Evolutionary conservation across 2,888 invertebrate species (phyloP), one percentile per base, ranked within the genome.

Genomic region (Cataglyphis livida): DNA sequence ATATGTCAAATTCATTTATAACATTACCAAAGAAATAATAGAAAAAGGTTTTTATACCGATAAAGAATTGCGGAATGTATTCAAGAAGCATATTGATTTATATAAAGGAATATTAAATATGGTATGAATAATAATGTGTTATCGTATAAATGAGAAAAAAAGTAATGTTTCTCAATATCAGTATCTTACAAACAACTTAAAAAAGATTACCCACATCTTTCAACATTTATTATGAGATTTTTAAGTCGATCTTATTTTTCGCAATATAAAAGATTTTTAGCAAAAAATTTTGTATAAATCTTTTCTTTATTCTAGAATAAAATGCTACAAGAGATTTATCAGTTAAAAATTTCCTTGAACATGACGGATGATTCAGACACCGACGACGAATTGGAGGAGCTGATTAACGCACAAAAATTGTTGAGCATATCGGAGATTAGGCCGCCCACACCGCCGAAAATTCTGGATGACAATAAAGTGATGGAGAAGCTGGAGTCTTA

Each of bases 1-100:
- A 57, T 95, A 95, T 74, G 91, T 94, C 0, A 94, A 94, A 82
- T 95, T 95, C 84, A 89, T 95, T 1, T 94, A 95, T 68, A 94
- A 95, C 32, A 95, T 96, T 54, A 96, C 96, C 0, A 95, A 95
- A 89, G 96, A 96, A 88, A 96, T 96, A 83, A 95, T 96, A 65
- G 91, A 94, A 51, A 95, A 95, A 90, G 95, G 95, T 76, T 93
- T 95, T 35, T 96, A 95, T 87, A 95, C 95, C 1, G 95, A 96
- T 88, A 93, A 94, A 70, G 95, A 96, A 85, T 94, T 96, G 82
- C 94, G 95, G 86, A 93, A 93, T 73, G 95, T 96, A 3, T 95
- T 96, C 85, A 94, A 95, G 65, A 95, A 94, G 78, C 96, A 96
- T 89, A 91, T 96, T 0, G 93, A 95, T 85, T 95, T 94, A 48